Base-by-base conservation (phyloP, 2,113 vertebrate genomes). In the Nothobranchius kuhntae region DNA sequence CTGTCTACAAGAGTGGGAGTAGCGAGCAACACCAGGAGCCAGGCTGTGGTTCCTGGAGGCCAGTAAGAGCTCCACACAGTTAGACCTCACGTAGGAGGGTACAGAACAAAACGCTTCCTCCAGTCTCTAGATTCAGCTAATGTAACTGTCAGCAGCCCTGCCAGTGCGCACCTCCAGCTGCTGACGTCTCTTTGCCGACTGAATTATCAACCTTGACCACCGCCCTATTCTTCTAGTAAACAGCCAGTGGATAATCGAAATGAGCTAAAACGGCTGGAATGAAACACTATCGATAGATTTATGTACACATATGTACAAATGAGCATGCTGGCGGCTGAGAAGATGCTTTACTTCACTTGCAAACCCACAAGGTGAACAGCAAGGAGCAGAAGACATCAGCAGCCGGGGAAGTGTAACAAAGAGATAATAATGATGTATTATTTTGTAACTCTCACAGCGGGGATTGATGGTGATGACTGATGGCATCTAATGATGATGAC, bases 351-450 rank as follows among this genome's bases (percentile, higher is more conserved):
- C 11, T 42, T 44, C 59, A 57, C 46, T 21, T 68, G 56, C 50
- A 73, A 24, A 21, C 61, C 61, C 65, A 66, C 35, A 8, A 40
- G 46, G 54, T 38, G 10, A 58, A 63, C 3, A 57, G 64, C 53
- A 62, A 38, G 53, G 53, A 73, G 55, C 59, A 40, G 68, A 65
- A 81, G 71, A 68, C 60, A 42, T 65, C 67, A 73, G 77, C 80
- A 73, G 73, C 59, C 71, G 51, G 61, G 50, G 53, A 60, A 60
- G 83, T 87, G 89, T 80, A 88, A 73, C 66, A 84, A 73, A 77
- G 84, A 83, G 86, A 87, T 89, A 90, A 87, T 82, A 88, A 80
- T 91, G 90, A 90, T 87, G 48, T 77, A 90, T 86, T 46, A 85
- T 83, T 83, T 83, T 86, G 78, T 82, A 83, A 82, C 69, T 74